These are phyloP conservation scores for Anarhynchus alexandrinus DNA, from an alignment of 2,113 vertebrate genomes.

Conservation along the genomic window DNA sequence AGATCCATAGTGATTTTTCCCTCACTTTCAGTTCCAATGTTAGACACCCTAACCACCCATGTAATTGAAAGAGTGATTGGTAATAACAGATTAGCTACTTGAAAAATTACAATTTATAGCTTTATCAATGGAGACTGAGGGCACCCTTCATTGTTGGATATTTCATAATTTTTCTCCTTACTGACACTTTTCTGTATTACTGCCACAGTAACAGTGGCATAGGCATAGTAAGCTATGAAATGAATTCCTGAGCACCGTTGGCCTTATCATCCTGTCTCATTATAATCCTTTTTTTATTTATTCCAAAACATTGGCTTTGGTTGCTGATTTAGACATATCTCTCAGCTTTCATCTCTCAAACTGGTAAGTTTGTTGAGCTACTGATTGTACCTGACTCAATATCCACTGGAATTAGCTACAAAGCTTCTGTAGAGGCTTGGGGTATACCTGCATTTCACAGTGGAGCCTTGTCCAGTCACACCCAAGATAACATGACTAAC, in stretches of 20 bases:
- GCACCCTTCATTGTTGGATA: background rate
- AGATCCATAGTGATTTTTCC: background rate
- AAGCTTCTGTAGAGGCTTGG: background rate
- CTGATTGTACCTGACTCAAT: background rate
- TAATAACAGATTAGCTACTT: background rate
- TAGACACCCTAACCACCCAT: background rate
- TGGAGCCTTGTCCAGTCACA: background rate
- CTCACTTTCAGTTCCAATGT: background rate
- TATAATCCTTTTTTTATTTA: background rate
- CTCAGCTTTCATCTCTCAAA: background rate
- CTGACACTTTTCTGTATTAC: background rate
- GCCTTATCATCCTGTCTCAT: background rate
- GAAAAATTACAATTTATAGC: background rate
- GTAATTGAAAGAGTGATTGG: background rate
- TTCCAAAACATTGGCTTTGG: background rate
- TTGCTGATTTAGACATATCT: background rate
- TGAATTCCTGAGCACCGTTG: background rate
- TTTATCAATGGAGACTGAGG: background rate
- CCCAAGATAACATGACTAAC: background rate
- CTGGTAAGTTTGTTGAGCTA: background rate
- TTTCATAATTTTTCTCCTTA: background rate
- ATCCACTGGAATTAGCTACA: background rate
- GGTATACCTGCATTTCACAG: background rate
- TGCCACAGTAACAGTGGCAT: background rate
- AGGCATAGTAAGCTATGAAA: background rate